Evolutionary conservation across 2,113 vertebrate species (phyloP).

Genomic region (Callocephalon fimbriatum): DNA sequence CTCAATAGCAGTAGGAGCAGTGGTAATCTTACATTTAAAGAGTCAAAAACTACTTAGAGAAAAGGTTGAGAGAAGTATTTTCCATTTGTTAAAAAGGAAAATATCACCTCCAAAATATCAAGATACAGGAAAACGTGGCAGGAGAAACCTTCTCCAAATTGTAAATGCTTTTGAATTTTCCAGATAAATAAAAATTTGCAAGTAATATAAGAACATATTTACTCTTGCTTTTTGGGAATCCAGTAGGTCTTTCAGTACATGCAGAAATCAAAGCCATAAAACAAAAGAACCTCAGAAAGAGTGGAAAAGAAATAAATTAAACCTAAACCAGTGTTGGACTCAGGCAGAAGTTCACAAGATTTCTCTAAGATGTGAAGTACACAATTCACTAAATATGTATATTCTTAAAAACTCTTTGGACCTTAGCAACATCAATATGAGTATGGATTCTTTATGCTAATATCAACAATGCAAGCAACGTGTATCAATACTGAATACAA

Average conservation of each 20-base stretch:
- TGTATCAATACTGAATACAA: not conserved
- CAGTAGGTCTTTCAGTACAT: not conserved
- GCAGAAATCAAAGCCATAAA: not conserved
- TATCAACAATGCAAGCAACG: constrained; percentile 1
- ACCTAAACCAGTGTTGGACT: not conserved
- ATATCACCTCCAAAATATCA: not conserved
- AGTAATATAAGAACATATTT: not conserved
- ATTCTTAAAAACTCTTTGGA: not conserved
- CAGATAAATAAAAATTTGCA: not conserved
- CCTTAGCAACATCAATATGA: not conserved
- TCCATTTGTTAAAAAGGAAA: not conserved
- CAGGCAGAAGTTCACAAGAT: not conserved
- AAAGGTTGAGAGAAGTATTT: not conserved
- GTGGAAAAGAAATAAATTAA: not conserved
- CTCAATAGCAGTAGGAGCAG: not conserved
- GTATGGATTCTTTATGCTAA: not conserved
- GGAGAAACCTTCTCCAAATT: not conserved
- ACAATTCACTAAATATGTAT: not conserved
- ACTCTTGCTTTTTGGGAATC: not conserved
- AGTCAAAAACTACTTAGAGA: not conserved
- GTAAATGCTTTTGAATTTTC: not conserved
- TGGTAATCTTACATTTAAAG: not conserved
- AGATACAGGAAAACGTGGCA: not conserved
- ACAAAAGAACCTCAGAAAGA: not conserved
- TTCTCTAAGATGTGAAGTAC: not conserved